A percentile compares a stretch with the other conserved stretches of the same genome.
phyloP scores from a whole-genome alignment of 2,888 invertebrate species.

The Athalia circularis region DNA sequence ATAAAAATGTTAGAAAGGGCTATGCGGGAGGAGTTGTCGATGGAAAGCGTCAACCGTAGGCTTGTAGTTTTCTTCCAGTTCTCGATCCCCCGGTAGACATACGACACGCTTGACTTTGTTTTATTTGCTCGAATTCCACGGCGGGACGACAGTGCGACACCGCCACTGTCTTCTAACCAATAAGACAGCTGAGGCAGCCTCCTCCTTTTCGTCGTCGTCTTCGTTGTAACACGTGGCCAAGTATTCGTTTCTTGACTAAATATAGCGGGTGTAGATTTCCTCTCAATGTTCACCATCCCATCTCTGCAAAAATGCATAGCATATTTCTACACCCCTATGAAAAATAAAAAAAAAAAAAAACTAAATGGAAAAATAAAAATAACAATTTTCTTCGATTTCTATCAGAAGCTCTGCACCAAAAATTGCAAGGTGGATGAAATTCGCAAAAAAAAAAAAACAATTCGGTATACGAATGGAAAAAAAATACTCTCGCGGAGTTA shows the following conservation, averaged over 20 bases:
- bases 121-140: constrained; percentile 35
- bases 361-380: too few relatives aligned
- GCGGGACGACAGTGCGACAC: constrained; percentile 15
- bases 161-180: constrained; percentile 3
- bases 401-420: too few relatives aligned
- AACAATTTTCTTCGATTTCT: too few relatives aligned
- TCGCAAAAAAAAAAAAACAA: background rate
- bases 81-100: constrained; percentile 4
- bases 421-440: background rate
- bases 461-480: background rate
- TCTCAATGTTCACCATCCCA: background rate
- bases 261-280: constrained; percentile 39
- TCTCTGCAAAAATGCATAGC: too few relatives aligned
- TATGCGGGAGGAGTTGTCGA: background rate
- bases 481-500: too few relatives aligned
- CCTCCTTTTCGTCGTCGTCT: background rate
- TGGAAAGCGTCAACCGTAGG: background rate
- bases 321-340: too few relatives aligned
- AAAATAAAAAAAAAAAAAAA: too few relatives aligned
- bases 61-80: background rate
- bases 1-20: too few relatives aligned
- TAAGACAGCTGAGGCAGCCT: background rate
- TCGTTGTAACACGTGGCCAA: constrained; percentile 34
- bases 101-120: background rate
- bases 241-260: constrained; percentile 15